Conservation (phyloP, 2,113 vertebrate genomes). For the Pheucticus melanocephalus region DNA sequence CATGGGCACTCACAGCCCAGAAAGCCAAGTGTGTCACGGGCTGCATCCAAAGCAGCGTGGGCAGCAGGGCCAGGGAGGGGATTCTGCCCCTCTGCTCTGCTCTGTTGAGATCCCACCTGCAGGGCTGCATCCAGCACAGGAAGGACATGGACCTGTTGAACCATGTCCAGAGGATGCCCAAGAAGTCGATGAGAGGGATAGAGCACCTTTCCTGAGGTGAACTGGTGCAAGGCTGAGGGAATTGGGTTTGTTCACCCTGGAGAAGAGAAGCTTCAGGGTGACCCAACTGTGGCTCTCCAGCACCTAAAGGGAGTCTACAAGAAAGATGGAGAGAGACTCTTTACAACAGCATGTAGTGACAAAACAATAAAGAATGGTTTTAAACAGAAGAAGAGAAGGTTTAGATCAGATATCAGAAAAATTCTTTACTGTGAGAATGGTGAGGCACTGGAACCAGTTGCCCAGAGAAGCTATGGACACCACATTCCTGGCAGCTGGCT, state of each 20-base stretch:
- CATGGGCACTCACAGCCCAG: accelerated
- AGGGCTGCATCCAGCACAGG: background rate
- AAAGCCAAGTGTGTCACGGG: accelerated
- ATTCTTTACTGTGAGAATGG: background rate
- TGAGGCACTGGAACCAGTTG: background rate
- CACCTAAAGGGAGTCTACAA: background rate
- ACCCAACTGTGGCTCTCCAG: background rate
- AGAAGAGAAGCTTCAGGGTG: background rate
- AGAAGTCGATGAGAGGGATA: background rate
- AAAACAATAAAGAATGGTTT: background rate
- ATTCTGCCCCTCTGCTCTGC: background rate
- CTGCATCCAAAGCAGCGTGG: background rate
- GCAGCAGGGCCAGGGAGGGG: background rate
- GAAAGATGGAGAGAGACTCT: background rate
- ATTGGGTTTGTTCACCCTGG: background rate
- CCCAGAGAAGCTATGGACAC: background rate
- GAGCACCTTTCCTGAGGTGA: background rate
- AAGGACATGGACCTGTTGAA: background rate
- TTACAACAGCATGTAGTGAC: background rate
- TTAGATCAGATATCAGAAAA: background rate
- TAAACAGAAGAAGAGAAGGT: background rate
- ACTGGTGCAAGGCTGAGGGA: background rate
- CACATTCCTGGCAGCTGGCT: background rate
- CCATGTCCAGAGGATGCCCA: background rate
- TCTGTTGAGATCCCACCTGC: background rate